These are phyloP conservation scores for Coracias cyanogaster DNA, from an alignment of 2,797 vertebrate species.

Conservation along the genomic window DNA sequence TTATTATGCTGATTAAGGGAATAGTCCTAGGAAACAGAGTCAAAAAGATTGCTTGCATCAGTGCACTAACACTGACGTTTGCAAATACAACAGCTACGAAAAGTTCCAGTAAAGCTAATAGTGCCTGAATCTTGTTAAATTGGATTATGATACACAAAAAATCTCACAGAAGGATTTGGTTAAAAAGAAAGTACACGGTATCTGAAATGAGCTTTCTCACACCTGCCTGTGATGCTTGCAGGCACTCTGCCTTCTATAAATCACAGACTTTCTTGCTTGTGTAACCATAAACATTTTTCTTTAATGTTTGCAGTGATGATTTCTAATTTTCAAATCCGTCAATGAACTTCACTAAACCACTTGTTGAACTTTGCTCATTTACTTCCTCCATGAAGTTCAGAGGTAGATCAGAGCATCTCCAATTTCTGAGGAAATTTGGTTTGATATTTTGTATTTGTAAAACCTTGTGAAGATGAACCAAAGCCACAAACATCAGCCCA, in stretches of 20 bases:
- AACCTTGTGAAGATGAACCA: constrained; percentile 1
- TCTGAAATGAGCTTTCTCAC: background rate
- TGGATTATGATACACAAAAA: background rate
- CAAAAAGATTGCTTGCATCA: background rate
- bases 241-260: background rate
- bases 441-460: background rate
- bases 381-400: background rate
- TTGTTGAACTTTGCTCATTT: background rate
- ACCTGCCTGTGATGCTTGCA: background rate
- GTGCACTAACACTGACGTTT: background rate
- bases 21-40: background rate
- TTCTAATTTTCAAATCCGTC: background rate
- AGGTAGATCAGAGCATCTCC: background rate
- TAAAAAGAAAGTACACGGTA: background rate
- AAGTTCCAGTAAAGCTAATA: background rate
- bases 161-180: background rate
- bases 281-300: background rate
- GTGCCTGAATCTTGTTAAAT: background rate
- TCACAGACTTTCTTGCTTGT: background rate
- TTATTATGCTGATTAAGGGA: constrained; percentile 39
- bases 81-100: background rate
- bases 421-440: background rate
- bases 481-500: background rate
- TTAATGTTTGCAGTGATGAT: background rate
- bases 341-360: background rate